Evolutionary conservation across 2,113 vertebrate genomes (phyloP).

Genomic region (Nicator chloris): DNA sequence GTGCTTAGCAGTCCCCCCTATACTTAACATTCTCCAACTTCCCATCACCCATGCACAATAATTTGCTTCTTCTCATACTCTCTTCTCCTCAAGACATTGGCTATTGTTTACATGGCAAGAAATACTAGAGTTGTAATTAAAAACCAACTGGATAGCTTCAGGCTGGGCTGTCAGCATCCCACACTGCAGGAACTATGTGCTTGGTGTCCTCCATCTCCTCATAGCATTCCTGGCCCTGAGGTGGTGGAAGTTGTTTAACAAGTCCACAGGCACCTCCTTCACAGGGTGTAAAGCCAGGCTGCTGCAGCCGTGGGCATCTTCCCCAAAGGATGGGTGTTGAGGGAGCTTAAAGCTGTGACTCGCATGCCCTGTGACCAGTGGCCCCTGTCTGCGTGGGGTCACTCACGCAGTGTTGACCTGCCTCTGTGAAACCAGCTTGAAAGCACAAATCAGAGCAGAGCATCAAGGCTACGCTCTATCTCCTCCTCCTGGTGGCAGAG

Average conservation of each 20-base stretch:
- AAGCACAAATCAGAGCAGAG: not conserved
- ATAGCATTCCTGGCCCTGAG: not conserved
- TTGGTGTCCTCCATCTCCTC: not conserved
- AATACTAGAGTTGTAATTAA: not conserved
- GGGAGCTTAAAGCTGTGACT: not conserved
- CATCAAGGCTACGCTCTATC: accelerated
- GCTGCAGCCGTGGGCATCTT: not conserved
- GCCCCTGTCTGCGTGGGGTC: too few relatives aligned
- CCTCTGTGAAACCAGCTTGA: not conserved
- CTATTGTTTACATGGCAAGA: conserved; percentile 27
- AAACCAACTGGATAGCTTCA: not conserved
- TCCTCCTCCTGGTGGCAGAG: not conserved
- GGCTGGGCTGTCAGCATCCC: not conserved
- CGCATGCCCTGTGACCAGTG: not conserved
- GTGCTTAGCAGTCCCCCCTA: not conserved
- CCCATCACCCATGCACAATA: not conserved
- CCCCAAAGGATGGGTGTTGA: not conserved
- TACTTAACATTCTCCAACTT: not conserved
- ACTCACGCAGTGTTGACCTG: too few relatives aligned
- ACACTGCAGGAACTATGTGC: not conserved
- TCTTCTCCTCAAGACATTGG: not conserved
- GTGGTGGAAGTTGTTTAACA: not conserved
- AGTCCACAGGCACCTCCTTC: not conserved
- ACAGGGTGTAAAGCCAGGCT: not conserved
- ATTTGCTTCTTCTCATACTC: conserved; percentile 4